These are phyloP conservation scores for Sesia bembeciformis DNA, from an alignment of 2,888 invertebrate genomes.

Conservation along the genomic window DNA sequence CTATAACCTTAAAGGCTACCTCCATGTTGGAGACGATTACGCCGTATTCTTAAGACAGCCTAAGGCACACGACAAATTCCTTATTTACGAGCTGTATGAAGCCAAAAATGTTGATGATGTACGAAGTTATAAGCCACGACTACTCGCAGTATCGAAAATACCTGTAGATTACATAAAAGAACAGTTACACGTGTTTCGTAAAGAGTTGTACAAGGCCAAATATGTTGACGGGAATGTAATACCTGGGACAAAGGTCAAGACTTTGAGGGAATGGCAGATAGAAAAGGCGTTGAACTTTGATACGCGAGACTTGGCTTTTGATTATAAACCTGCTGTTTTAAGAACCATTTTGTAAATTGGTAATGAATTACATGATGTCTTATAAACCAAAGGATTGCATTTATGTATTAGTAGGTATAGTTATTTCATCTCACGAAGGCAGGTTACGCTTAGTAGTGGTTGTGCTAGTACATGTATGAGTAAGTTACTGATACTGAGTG, in stretches of 20 bases:
- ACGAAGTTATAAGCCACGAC: conserved; percentile 27
- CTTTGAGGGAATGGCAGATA: conserved; percentile 59
- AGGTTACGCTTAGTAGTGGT: too few relatives aligned
- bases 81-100: conserved; percentile 55
- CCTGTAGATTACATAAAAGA: conserved; percentile 49
- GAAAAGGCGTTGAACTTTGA: conserved; percentile 27
- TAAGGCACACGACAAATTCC: conserved; percentile 38
- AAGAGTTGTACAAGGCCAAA: conserved; percentile 44
- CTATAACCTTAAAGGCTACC: conserved; percentile 37
- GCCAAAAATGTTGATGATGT: conserved; percentile 35
- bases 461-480: too few relatives aligned
- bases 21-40: conserved; percentile 55
- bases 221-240: conserved; percentile 38
- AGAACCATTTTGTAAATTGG: conserved; percentile 18
- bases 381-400: too few relatives aligned
- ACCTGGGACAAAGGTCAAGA: conserved; percentile 51
- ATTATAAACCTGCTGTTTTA: conserved; percentile 27
- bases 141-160: conserved; percentile 49
- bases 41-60: conserved; percentile 44
- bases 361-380: too few relatives aligned
- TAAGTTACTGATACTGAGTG: too few relatives aligned
- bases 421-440: too few relatives aligned
- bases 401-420: too few relatives aligned
- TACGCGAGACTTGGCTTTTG: conserved; percentile 13
- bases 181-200: conserved; percentile 36